phyloP scores from a whole-genome alignment of 23 tunicate species.

The Clavelina lepadiformis region DNA sequence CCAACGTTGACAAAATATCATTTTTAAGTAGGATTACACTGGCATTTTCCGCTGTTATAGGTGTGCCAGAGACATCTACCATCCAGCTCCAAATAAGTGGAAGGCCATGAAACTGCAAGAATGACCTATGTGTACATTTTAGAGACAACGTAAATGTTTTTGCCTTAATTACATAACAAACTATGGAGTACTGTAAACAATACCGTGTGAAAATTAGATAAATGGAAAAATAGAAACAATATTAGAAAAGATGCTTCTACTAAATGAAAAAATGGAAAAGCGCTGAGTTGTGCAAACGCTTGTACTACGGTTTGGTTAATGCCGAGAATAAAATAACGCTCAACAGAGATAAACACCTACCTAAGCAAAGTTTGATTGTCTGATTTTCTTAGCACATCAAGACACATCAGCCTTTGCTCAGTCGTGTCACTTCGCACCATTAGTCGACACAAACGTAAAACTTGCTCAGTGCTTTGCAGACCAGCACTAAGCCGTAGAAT shows the following conservation, averaged over 20 bases:
- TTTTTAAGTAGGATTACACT: slow-evolving; percentile 13
- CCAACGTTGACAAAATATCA: slow-evolving; percentile 49
- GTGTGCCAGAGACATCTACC: slow-evolving; percentile 48
- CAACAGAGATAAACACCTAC: too few relatives aligned
- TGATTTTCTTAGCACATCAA: slow-evolving; percentile 55
- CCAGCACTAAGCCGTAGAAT: slow-evolving; percentile 40
- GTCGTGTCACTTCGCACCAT: slow-evolving; percentile 76
- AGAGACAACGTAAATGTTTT: not conserved
- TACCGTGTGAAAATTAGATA: too few relatives aligned
- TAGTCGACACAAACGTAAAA: slow-evolving; percentile 60
- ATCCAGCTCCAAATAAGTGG: slow-evolving; percentile 93
- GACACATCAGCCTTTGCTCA: slow-evolving; percentile 56
- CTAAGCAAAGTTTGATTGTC: slow-evolving; percentile 58
- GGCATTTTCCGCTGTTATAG: not conserved
- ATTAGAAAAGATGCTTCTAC: too few relatives aligned
- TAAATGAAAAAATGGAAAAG: too few relatives aligned
- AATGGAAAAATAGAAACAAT: too few relatives aligned
- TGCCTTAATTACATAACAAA: not conserved
- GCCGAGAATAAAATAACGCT: too few relatives aligned
- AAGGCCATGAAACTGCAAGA: slow-evolving; percentile 76
- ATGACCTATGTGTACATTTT: slow-evolving; percentile 4
- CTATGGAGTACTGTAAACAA: too few relatives aligned
- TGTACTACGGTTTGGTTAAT: too few relatives aligned
- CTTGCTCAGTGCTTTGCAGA: slow-evolving; percentile 63
- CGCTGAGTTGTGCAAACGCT: too few relatives aligned